Evolutionary conservation across 2,797 vertebrate species (phyloP).

Genomic region (Liparis tanakae): DNA sequence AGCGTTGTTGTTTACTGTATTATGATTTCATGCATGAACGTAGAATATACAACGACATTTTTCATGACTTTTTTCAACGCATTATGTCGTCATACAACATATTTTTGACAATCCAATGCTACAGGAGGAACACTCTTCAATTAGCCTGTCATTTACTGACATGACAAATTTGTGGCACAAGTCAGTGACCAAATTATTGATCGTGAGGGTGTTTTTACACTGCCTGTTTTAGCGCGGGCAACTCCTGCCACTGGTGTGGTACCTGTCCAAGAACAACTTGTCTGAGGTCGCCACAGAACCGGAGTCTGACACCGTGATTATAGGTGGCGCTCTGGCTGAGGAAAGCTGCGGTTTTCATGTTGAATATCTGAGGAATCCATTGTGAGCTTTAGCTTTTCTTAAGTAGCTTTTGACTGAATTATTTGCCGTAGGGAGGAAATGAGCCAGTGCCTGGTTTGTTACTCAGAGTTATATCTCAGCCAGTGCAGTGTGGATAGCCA

Average conservation of each 20-base stretch:
- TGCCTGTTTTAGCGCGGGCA: slow-evolving; percentile 62
- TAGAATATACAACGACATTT: neutral
- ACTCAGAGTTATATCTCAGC: slow-evolving; percentile 60
- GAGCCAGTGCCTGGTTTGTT: slow-evolving; percentile 49
- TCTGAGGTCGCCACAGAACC: slow-evolving; percentile 75
- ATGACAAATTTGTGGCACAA: slow-evolving; percentile 27
- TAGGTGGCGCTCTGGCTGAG: slow-evolving; percentile 76
- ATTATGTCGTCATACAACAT: neutral
- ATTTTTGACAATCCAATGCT: neutral
- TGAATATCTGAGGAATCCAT: slow-evolving; percentile 81
- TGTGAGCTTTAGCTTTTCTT: slow-evolving; percentile 75
- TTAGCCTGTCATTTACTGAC: slow-evolving; percentile 4
- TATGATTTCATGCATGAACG: no score
- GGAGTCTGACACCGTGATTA: slow-evolving; percentile 79
- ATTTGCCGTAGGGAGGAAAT: slow-evolving; percentile 75
- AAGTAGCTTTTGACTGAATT: slow-evolving; percentile 74
- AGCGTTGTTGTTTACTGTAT: no score
- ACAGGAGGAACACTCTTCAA: slow-evolving; percentile 4
- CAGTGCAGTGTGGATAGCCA: slow-evolving; percentile 25
- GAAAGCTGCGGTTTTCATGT: slow-evolving; percentile 79
- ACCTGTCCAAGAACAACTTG: slow-evolving; percentile 82
- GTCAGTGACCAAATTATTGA: slow-evolving; percentile 42
- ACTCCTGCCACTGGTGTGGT: slow-evolving; percentile 71
- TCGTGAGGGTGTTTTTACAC: slow-evolving; percentile 24
- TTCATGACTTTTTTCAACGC: neutral